Evolutionary conservation across 2,113 vertebrate genomes (phyloP).

Genomic region (Carassius carassius): DNA sequence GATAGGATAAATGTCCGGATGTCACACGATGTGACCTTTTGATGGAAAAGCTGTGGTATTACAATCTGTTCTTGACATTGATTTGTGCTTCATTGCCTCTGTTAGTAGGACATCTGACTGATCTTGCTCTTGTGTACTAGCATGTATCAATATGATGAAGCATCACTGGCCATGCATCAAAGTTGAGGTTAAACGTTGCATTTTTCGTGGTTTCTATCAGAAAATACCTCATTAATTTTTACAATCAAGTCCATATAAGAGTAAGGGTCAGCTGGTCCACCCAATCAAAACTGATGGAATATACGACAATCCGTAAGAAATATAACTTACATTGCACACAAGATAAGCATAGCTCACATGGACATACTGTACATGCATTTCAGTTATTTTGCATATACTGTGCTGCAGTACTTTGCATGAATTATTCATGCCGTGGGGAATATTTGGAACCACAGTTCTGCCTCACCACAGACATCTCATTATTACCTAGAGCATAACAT

Average conservation of each 20-base stretch:
- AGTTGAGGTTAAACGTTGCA: background rate
- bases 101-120: background rate
- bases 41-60: constrained; percentile 3
- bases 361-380: background rate
- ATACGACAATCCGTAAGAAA: background rate
- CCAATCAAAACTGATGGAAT: background rate
- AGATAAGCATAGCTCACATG: background rate
- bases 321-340: background rate
- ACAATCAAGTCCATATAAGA: background rate
- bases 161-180: background rate
- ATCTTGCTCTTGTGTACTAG: background rate
- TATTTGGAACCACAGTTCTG: background rate
- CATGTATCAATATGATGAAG: background rate
- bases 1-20: constrained; percentile 44
- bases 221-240: background rate
- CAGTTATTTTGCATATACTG: background rate
- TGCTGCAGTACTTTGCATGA: background rate
- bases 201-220: background rate
- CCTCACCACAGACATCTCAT: background rate
- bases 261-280: background rate
- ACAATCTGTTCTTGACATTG: constrained; percentile 18
- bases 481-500: background rate
- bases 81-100: constrained; percentile 29
- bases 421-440: constrained; percentile 2
- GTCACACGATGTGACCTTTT: constrained; percentile 40